phyloP scores from a whole-genome alignment of 2,797 vertebrate genomes.

The Orientallactaga sibirica region DNA sequence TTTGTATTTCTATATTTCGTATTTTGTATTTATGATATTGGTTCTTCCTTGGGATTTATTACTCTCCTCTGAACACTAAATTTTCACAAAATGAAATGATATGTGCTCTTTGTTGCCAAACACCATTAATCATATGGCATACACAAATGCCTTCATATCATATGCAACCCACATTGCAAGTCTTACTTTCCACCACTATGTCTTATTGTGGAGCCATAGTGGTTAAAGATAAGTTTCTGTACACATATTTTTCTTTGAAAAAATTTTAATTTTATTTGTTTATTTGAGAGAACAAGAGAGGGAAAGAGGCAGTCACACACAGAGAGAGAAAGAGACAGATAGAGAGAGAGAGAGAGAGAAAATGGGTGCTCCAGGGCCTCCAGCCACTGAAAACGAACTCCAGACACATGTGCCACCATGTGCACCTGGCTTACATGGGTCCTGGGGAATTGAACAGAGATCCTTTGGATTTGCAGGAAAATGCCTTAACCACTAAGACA shows the following conservation, averaged over 20 bases:
- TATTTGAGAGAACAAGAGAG: too few relatives aligned
- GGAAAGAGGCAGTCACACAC: too few relatives aligned
- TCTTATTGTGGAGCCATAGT: not conserved
- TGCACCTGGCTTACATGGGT: too few relatives aligned
- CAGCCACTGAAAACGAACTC: too few relatives aligned
- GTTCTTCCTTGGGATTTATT: not conserved
- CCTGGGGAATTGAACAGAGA: too few relatives aligned
- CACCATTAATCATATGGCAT: constrained; percentile 36
- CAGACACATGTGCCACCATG: too few relatives aligned
- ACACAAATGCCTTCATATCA: constrained; percentile 20
- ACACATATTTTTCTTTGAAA: not conserved
- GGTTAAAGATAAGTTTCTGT: not conserved
- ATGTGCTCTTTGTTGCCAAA: not conserved
- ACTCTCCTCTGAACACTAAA: constrained; percentile 29
- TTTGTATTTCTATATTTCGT: constrained; percentile 38
- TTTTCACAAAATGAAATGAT: constrained; percentile 5
- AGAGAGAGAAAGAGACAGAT: too few relatives aligned
- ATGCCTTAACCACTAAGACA: too few relatives aligned
- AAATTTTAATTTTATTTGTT: too few relatives aligned
- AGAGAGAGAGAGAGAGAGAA: too few relatives aligned
- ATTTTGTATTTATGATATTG: constrained; percentile 50
- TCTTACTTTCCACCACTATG: not conserved
- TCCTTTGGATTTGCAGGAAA: too few relatives aligned
- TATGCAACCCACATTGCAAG: not conserved
- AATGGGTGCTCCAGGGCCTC: too few relatives aligned